Evolutionary conservation across 1,140 invertebrate species (phyloP), one percentile per base, ranked within the genome.

Genomic region (Heliconius himera): DNA sequence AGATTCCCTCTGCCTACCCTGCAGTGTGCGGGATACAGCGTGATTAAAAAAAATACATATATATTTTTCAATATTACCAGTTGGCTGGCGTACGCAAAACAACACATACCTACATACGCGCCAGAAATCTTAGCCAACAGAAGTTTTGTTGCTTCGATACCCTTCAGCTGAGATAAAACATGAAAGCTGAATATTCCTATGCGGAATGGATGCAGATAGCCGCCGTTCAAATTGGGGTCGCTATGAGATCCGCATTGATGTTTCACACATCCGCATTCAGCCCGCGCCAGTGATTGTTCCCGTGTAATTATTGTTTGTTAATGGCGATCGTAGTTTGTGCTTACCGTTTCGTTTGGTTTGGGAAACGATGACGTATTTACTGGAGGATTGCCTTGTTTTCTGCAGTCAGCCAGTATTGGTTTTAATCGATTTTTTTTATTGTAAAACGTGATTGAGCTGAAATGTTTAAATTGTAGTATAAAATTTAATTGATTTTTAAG

Each of bases 231-330:
- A 81, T 81, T 73, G 72, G 73, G 80, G 72, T 56, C 77, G 46
- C 41, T 33, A 54, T 81, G 79, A 75, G 75, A 81, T 81, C 80
- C 76, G 80, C 76, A 81, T 81, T 81, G 76, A 81, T 75, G 77
- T 81, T 81, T 78, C 80, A 78, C 76, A 81, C 80, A 77, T 78
- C 73, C 80, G 80, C 80, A 81, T 77, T 46, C 80, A 49, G 76
- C 76, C 70, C 79, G 72, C 36, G 73, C 75, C 72, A 74, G 56
- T 75, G 76, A 80, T 79, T 74, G 74, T 71, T 51, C 77, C 70
- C 36, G 22, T 73, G 73, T 46, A 49, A 41, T 79, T 66, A 79
- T 79, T 79, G 71, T 79, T 79, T 79, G 60, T 46, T 51, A 74
- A 54, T 74, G 36, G n/a, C 71, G 70, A 76, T 76, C 51, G 71